Conservation (phyloP, 2,797 vertebrate genomes). For the Chelon labrosus region DNA sequence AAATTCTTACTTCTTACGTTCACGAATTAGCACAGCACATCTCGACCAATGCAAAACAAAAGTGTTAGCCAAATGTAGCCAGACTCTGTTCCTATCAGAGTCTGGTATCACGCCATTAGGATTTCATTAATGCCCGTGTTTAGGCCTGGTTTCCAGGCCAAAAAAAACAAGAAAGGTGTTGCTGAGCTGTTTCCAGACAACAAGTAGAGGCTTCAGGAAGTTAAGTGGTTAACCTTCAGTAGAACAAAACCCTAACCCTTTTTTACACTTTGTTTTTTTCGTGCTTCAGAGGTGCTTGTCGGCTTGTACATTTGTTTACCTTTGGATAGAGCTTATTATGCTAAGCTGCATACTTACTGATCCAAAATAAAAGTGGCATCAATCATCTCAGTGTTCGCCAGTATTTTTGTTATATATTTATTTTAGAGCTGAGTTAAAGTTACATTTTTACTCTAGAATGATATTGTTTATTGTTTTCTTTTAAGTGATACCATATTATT, state of each 20-base stretch:
- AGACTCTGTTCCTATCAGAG: no score
- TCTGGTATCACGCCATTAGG: no score
- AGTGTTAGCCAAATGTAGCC: no score
- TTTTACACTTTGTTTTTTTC: not conserved
- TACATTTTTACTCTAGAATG: not conserved
- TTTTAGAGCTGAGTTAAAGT: not conserved
- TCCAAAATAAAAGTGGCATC: not conserved
- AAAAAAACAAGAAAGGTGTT: no score
- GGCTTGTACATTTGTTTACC: not conserved
- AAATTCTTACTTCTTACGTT: not conserved
- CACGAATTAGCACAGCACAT: not conserved
- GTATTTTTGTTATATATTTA: not conserved
- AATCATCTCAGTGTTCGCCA: no score
- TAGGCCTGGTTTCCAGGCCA: no score
- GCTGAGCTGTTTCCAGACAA: not conserved
- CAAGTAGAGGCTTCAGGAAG: not conserved
- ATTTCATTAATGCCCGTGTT: no score
- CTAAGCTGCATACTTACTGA: not conserved
- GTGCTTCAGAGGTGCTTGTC: not conserved
- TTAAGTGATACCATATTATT: not conserved
- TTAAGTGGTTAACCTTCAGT: no score
- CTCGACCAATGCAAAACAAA: not conserved
- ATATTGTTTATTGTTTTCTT: not conserved
- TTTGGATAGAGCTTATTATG: not conserved
- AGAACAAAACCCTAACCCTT: no score